Conservation (phyloP, 2,888 invertebrate species). For the Drosophila fungiperda region DNA sequence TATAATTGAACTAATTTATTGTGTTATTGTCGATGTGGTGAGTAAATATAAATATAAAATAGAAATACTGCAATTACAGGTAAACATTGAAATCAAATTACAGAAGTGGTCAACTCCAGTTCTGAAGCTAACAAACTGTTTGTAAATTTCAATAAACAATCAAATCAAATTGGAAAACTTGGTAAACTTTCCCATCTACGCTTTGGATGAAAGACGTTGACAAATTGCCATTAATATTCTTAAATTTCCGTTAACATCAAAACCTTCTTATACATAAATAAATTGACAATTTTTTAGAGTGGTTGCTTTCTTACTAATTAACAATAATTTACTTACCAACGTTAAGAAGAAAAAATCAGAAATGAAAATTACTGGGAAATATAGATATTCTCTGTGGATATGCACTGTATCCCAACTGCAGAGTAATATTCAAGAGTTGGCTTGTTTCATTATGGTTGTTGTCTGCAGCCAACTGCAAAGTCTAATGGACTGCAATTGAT, state of each 20-base stretch:
- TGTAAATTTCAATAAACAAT: neutral
- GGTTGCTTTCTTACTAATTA: neutral
- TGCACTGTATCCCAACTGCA: slow-evolving; percentile 10
- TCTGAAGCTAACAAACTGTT: neutral
- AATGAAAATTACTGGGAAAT: neutral
- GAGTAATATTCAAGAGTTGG: slow-evolving; percentile 6
- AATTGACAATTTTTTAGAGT: neutral
- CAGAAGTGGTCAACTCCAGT: neutral
- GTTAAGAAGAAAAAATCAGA: neutral
- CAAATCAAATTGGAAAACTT: neutral
- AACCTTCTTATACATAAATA: neutral
- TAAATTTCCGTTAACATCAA: neutral
- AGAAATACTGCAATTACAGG: neutral
- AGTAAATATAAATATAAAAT: slow-evolving; percentile 9
- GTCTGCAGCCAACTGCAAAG: slow-evolving; percentile 64
- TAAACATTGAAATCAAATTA: neutral
- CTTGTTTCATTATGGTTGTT: slow-evolving; percentile 29
- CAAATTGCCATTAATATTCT: neutral
- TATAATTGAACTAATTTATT: slow-evolving; percentile 34
- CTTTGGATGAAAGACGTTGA: neutral
- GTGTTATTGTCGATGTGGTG: slow-evolving; percentile 25
- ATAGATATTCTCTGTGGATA: neutral
- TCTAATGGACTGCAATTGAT: slow-evolving; percentile 84
- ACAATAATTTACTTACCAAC: neutral
- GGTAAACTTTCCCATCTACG: neutral